Evolutionary conservation across 2,113 vertebrate species (phyloP).

Genomic region (Cranoglanis bouderius): DNA sequence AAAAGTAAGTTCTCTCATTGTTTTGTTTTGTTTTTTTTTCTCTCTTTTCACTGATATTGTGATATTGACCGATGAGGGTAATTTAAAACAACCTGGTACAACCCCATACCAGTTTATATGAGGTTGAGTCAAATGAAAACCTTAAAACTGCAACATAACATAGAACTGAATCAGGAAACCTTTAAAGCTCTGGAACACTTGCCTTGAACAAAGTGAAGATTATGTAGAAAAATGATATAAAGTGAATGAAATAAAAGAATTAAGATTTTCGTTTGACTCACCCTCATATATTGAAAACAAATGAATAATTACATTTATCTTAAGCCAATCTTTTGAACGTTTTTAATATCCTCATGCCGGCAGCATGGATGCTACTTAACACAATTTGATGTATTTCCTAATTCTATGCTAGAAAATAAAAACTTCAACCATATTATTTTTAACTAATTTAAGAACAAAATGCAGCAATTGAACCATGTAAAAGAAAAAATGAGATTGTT

Average conservation of each 20-base stretch:
- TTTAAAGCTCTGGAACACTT: background rate
- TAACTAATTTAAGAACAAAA: background rate
- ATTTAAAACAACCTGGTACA: background rate
- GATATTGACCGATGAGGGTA: background rate
- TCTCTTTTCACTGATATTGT: background rate
- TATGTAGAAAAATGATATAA: background rate
- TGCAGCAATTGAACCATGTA: background rate
- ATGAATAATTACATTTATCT: background rate
- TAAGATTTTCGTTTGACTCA: background rate
- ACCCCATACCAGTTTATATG: background rate
- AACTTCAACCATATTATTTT: too few relatives aligned
- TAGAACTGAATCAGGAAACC: background rate
- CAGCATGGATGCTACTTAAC: background rate
- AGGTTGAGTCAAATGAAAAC: background rate
- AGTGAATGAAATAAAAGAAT: too few relatives aligned
- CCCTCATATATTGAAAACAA: background rate
- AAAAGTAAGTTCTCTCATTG: background rate
- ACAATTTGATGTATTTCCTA: background rate
- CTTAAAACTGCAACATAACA: background rate
- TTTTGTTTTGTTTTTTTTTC: too few relatives aligned
- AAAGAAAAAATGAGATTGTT: background rate
- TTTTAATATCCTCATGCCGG: background rate
- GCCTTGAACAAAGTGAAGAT: too few relatives aligned
- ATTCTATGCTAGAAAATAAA: background rate
- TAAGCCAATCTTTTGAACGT: background rate